A percentile compares a stretch with the other conserved stretches of the same genome.
phyloP scores from a whole-genome alignment of 37 sponge, comb jelly and placozoan species.

The Oopsacas minuta region DNA sequence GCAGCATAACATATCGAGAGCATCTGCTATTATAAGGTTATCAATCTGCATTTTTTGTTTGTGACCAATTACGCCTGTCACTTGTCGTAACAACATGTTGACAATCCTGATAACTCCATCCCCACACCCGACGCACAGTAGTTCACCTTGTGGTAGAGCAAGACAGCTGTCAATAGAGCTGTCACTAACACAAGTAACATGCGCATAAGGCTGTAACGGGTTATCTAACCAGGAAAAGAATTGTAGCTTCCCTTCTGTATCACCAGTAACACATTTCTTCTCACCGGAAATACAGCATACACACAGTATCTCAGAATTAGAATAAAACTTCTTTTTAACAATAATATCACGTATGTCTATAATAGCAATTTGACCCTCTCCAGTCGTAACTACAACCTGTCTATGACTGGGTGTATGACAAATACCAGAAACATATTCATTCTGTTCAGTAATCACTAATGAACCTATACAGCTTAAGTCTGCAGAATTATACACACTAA shows the following conservation, averaged over 20 bases:
- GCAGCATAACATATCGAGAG: background rate
- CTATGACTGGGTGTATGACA: constrained; percentile 11
- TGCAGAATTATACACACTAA: background rate
- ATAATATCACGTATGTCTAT: background rate
- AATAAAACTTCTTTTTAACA: background rate
- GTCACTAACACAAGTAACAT: background rate
- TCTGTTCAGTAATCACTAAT: background rate
- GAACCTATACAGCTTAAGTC: background rate
- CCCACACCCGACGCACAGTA: background rate
- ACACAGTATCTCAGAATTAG: background rate
- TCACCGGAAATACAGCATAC: background rate
- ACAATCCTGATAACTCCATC: constrained; percentile 16
- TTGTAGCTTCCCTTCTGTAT: background rate
- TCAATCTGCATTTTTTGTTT: background rate
- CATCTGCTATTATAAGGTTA: background rate
- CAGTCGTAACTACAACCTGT: background rate
- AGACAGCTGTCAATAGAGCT: constrained; percentile 1
- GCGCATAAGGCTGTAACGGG: background rate
- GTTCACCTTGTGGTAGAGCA: background rate
- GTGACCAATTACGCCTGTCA: background rate
- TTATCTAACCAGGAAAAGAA: background rate
- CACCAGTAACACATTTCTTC: background rate
- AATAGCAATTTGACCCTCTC: background rate
- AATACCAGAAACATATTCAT: background rate
- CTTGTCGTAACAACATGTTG: background rate